Conservation (phyloP, 2,888 invertebrate genomes). For the Pollenia angustigena region DNA sequence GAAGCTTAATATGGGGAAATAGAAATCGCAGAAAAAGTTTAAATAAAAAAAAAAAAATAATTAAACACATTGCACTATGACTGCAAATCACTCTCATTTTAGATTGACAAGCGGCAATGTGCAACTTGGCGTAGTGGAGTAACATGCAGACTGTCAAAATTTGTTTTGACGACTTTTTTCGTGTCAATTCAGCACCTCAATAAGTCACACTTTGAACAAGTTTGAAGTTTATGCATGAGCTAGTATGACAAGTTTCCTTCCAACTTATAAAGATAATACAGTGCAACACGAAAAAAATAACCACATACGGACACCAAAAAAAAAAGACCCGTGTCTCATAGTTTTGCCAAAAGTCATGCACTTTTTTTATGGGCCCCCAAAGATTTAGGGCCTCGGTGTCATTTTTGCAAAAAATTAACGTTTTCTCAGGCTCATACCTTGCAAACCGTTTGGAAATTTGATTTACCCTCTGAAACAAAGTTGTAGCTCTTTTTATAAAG, state of each 20-base stretch:
- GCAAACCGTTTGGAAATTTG: no score
- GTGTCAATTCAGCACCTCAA: constrained; percentile 36
- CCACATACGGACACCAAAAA: no score
- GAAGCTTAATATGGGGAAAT: constrained; percentile 32
- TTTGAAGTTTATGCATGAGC: constrained; percentile 12
- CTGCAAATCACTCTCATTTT: constrained; percentile 82
- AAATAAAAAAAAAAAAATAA: constrained; percentile 59
- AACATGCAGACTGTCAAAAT: constrained; percentile 33
- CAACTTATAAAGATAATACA: constrained; percentile 14
- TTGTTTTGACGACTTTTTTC: constrained; percentile 56
- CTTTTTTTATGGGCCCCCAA: no score
- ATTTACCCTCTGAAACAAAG: no score
- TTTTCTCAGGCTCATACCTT: no score
- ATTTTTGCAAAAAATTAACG: no score
- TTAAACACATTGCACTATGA: constrained; percentile 77
- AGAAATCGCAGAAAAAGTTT: constrained; percentile 20
- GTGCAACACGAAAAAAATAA: no score
- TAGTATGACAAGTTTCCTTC: not conserved
- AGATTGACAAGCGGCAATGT: constrained; percentile 49
- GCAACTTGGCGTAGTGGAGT: constrained; percentile 37
- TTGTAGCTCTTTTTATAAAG: no score
- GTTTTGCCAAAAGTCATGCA: no score
- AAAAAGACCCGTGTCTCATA: no score
- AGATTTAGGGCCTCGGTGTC: no score
- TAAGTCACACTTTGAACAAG: not conserved